Evolutionary conservation across 2,797 vertebrate species (phyloP).

Genomic region (Scyliorhinus canicula): DNA sequence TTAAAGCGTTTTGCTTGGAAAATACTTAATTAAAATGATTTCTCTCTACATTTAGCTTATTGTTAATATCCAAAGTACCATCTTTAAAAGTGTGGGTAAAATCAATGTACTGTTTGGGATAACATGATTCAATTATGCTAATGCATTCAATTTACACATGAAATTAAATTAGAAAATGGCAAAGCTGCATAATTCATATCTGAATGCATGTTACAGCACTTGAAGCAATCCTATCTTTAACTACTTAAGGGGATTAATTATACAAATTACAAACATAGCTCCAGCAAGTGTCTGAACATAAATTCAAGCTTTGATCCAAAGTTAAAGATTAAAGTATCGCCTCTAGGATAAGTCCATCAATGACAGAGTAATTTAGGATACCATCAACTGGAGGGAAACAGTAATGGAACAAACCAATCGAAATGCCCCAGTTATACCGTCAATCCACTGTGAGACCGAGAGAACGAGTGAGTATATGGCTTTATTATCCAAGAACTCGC

Average conservation of each 20-base stretch:
- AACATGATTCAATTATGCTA: slow-evolving; percentile 21
- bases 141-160: background rate
- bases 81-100: background rate
- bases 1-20: background rate
- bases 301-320: background rate
- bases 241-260: background rate
- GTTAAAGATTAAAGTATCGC: background rate
- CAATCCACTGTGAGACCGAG: too few relatives aligned
- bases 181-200: background rate
- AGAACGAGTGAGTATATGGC: too few relatives aligned
- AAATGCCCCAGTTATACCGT: too few relatives aligned
- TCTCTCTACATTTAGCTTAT: background rate
- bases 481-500: too few relatives aligned
- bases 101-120: background rate
- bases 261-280: background rate
- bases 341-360: background rate
- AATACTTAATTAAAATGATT: slow-evolving; percentile 1
- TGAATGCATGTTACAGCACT: background rate
- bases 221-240: background rate
- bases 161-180: background rate
- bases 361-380: background rate
- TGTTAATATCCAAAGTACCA: background rate
- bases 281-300: background rate
- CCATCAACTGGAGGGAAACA: background rate
- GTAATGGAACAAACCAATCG: background rate